phyloP scores from a whole-genome alignment of 2,888 invertebrate genomes.

The Phorcus lineatus region DNA sequence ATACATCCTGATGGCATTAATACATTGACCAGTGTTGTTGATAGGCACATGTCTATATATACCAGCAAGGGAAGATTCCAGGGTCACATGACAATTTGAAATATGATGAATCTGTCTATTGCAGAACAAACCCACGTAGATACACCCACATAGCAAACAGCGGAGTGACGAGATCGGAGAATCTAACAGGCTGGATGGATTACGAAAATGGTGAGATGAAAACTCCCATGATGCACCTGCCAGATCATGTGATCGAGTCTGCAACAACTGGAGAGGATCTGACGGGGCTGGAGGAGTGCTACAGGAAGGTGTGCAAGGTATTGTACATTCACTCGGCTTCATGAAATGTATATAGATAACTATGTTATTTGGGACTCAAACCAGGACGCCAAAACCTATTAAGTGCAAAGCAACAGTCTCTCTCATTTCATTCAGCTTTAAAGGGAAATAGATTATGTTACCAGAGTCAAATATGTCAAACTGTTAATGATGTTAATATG shows the following conservation, averaged over 20 bases:
- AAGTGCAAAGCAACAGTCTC: no score
- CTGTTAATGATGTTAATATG: no score
- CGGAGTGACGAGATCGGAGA: slow-evolving; percentile 66
- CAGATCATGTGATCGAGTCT: slow-evolving; percentile 51
- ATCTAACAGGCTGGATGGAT: slow-evolving; percentile 55
- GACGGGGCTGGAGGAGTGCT: slow-evolving; percentile 61
- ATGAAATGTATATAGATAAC: no score
- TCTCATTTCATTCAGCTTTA: no score
- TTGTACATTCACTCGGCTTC: no score
- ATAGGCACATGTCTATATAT: no score
- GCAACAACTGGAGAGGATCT: slow-evolving; percentile 50
- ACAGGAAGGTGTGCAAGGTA: slow-evolving; percentile 64
- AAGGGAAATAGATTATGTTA: no score
- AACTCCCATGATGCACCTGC: neutral
- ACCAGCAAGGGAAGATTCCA: neutral
- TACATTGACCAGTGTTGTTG: no score
- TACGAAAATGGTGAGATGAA: slow-evolving; percentile 43
- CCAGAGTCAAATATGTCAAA: no score
- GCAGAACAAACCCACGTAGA: slow-evolving; percentile 63
- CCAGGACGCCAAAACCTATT: no score
- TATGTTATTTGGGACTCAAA: no score
- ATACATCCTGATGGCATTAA: no score
- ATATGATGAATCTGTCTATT: neutral
- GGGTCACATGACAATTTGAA: neutral
- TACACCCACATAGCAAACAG: slow-evolving; percentile 66